Percentiles rank a stretch among this genome's conserved stretches.
These are phyloP conservation scores for Trissolcus basalis DNA, from an alignment of 1,140 invertebrate genomes.

Conservation along the genomic window DNA sequence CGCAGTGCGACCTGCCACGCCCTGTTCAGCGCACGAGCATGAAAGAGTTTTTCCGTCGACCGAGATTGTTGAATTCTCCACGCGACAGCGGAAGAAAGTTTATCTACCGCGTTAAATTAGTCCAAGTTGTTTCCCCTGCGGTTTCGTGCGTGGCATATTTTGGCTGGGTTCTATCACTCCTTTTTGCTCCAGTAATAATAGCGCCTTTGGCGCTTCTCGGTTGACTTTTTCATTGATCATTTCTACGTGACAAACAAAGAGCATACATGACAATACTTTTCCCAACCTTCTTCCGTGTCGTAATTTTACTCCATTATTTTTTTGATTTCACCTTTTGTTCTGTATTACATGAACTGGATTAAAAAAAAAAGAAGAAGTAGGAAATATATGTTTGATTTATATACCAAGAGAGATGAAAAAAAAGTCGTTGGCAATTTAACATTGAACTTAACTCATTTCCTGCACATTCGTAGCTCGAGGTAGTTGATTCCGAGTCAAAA, in stretches of 20 bases:
- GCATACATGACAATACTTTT: slow-evolving; percentile 4
- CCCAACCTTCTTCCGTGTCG: neutral
- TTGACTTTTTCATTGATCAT: slow-evolving; percentile 51
- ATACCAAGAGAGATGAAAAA: too few species aligned
- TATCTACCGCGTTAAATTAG: slow-evolving; percentile 53
- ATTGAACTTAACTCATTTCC: too few species aligned
- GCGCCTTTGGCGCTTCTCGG: slow-evolving; percentile 11
- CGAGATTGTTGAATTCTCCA: slow-evolving; percentile 50
- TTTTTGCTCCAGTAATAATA: slow-evolving; percentile 41
- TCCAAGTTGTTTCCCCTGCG: slow-evolving; percentile 45
- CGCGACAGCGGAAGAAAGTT: slow-evolving; percentile 53
- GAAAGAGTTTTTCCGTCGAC: slow-evolving; percentile 44
- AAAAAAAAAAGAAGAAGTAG: neutral
- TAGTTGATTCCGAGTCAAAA: too few species aligned
- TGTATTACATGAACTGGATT: neutral
- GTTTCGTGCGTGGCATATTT: slow-evolving; percentile 49
- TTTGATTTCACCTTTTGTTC: neutral
- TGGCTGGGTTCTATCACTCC: slow-evolving; percentile 31
- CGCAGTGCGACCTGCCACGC: slow-evolving; percentile 53
- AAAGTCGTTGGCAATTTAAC: too few species aligned
- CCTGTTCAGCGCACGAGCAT: slow-evolving; percentile 51
- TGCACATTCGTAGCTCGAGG: too few species aligned
- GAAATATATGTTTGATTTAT: too few species aligned
- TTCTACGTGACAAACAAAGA: slow-evolving; percentile 25
- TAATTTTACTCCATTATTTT: neutral